phyloP scores from a whole-genome alignment of 1,140 invertebrate genomes.

The Diorhabda carinulata region DNA sequence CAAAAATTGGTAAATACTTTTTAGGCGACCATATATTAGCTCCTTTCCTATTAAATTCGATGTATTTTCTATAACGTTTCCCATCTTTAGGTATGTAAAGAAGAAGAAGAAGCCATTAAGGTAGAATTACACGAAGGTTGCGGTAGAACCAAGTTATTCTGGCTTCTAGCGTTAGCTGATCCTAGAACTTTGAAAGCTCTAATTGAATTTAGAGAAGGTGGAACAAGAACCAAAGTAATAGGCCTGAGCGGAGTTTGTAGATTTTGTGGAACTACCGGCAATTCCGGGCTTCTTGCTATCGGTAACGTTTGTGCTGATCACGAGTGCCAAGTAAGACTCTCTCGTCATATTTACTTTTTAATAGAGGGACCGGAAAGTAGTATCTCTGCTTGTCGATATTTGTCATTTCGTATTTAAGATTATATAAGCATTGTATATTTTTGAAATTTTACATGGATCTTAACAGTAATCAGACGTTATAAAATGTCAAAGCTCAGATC shows the following conservation, averaged over 20 bases:
- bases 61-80: background rate
- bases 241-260: conserved; percentile 75
- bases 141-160: conserved; percentile 91
- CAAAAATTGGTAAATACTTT: too few species aligned
- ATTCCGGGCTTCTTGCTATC: conserved; percentile 79
- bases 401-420: too few species aligned
- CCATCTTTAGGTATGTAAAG: conserved; percentile 72
- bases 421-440: too few species aligned
- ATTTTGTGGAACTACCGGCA: conserved; percentile 85
- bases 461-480: too few species aligned
- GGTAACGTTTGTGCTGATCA: conserved; percentile 90
- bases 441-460: too few species aligned
- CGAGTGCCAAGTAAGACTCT: conserved; percentile 73
- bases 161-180: conserved; percentile 89
- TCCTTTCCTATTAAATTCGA: too few species aligned
- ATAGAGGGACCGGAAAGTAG: background rate
- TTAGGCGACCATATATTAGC: too few species aligned
- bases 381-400: too few species aligned
- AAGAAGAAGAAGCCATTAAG: conserved; percentile 89
- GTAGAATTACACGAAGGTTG: conserved; percentile 96
- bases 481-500: too few species aligned
- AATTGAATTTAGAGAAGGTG: conserved; percentile 86
- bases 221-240: conserved; percentile 47
- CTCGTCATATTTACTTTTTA: background rate
- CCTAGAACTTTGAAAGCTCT: conserved; percentile 88